Evolutionary conservation across 1,140 invertebrate species (phyloP).

Genomic region (Coelopa frigida): DNA sequence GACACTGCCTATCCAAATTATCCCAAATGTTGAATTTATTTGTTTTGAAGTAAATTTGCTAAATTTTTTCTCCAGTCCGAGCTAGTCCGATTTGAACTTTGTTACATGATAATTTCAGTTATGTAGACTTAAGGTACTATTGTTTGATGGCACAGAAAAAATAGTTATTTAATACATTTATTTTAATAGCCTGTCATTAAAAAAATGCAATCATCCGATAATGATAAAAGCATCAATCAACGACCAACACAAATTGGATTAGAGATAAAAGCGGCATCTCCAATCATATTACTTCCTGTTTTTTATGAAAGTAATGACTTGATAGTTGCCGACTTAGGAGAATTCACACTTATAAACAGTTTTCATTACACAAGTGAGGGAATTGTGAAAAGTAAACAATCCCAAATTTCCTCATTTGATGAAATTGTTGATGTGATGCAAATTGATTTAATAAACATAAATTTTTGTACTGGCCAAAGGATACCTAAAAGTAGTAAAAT

Average conservation of each 20-base stretch:
- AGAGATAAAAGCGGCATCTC: conserved; percentile 53
- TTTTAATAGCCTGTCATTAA: conserved; percentile 40
- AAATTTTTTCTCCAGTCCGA: too few relatives aligned
- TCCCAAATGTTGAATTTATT: too few relatives aligned
- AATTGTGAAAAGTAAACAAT: conserved; percentile 49
- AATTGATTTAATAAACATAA: conserved; percentile 73
- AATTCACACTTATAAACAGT: conserved; percentile 69
- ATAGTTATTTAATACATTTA: too few relatives aligned
- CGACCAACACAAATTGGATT: conserved; percentile 34
- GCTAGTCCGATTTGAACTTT: too few relatives aligned
- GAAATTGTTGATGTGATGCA: conserved; percentile 69
- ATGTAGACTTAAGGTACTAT: too few relatives aligned
- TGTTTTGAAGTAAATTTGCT: too few relatives aligned
- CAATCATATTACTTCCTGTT: conserved; percentile 81
- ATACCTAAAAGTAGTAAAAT: conserved; percentile 16
- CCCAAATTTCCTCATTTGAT: conserved; percentile 25
- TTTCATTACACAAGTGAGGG: conserved; percentile 57
- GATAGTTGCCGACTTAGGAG: conserved; percentile 74
- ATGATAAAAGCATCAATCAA: conserved; percentile 13
- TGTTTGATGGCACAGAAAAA: too few relatives aligned
- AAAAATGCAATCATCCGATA: conserved; percentile 33
- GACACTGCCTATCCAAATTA: too few relatives aligned
- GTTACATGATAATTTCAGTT: too few relatives aligned
- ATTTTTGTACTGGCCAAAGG: conserved; percentile 63
- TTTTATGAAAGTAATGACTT: conserved; percentile 71